Conservation (phyloP, 2,797 vertebrate genomes). For the Nannoperca australis region DNA sequence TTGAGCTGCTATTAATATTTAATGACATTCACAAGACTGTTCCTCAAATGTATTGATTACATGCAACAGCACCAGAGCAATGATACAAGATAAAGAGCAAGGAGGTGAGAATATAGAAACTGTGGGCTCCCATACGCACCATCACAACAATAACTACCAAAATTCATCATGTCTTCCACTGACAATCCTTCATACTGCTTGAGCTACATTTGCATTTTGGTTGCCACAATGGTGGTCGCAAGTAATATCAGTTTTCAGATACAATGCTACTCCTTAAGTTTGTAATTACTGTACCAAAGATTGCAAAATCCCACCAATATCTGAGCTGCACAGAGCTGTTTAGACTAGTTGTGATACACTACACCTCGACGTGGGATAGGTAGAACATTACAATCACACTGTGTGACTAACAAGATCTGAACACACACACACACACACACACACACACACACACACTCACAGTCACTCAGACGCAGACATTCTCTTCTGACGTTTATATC, state of each 20-base stretch:
- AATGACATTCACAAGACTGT: conserved; percentile 21
- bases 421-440: conserved; percentile 25
- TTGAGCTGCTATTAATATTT: conserved; percentile 43
- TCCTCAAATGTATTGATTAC: conserved; percentile 12
- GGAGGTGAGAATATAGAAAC: neutral
- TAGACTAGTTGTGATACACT: conserved; percentile 16
- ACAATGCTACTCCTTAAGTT: neutral
- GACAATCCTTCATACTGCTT: neutral
- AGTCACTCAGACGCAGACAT: conserved; percentile 3
- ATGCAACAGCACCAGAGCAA: neutral
- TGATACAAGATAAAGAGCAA: neutral
- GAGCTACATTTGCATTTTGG: neutral
- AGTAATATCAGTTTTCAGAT: neutral
- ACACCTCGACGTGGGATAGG: conserved; percentile 1
- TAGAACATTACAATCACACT: conserved; percentile 16
- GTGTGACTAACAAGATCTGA: conserved; percentile 13
- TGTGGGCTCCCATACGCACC: neutral
- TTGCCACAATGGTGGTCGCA: neutral
- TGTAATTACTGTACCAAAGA: neutral
- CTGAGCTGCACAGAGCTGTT: conserved; percentile 21
- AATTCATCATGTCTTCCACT: neutral
- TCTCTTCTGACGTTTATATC: conserved; percentile 30
- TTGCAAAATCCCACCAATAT: neutral
- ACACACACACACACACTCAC: conserved; percentile 4
- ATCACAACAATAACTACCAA: neutral